Evolutionary conservation across 2,797 vertebrate genomes (phyloP), one percentile per base, ranked within the genome.

Genomic region (Protosalanx chinensis): DNA sequence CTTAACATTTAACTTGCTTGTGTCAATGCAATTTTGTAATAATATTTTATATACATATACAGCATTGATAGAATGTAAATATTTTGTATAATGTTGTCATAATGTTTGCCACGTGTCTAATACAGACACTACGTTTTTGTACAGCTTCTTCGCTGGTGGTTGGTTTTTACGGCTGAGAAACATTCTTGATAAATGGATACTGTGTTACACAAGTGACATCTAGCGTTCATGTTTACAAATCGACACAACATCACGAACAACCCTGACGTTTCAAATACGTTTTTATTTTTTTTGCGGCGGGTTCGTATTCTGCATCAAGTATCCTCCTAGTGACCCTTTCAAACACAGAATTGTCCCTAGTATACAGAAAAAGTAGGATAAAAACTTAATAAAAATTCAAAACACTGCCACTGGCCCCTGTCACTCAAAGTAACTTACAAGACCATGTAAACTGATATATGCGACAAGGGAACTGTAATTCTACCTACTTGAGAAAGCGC

Each of bases 81-180:
- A 86, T 86, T 73, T 75, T 68, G 79, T 64, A 72, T 70, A 68
- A 60, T 66, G 78, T 81, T 29, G 10, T 13, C 59, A 27, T 30
- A 61, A 6, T 68, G 63, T 65, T 84, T 46, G 10, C 79, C 81
- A 35, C 86, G 86, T 90, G 78, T 81, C 84, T 87, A 91, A 87
- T 89, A 89, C 83, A 91, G 77, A 87, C 77, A 81, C 70, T 73
- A 76, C 77, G 72, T 87, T 88, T 88, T 87, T 81, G 81, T 76
- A 86, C 70, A 77, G 46, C 32, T 53, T 16, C 33, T 69, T 58
- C 73, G 68, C 71, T 67, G 64, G 46, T 10, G 29, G 29, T 56
- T 18, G 46, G 5, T 68, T 27, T 57, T 18, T 33, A 18, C 33
- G 27, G 41, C 23, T 29, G 32, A 37, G 33, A 32, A 37, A 33